These are phyloP conservation scores for Salmo trutta DNA, from an alignment of 2,797 vertebrate species.

Conservation along the genomic window DNA sequence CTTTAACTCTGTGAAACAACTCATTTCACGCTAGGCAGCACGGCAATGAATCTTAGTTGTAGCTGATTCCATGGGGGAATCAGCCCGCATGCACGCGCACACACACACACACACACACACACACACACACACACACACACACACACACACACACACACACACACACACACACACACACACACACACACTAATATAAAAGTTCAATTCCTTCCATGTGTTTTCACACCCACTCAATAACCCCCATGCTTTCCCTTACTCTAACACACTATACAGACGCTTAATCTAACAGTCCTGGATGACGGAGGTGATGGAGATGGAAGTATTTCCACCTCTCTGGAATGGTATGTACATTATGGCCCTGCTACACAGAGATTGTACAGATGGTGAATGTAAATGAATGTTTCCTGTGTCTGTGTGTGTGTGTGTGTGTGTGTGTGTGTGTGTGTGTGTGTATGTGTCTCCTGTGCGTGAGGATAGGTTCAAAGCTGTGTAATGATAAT, in stretches of 20 bases:
- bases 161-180: neutral
- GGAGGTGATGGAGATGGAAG: no score
- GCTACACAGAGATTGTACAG: neutral
- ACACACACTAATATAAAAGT: no score
- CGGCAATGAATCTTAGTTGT: neutral
- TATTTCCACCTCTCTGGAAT: neutral
- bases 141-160: neutral
- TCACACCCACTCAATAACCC: no score
- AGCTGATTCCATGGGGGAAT: neutral
- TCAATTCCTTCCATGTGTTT: no score
- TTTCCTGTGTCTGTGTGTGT: neutral
- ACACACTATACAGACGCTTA: no score
- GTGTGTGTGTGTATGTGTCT: neutral
- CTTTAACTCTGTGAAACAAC: constrained; percentile 10
- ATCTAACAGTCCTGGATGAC: no score
- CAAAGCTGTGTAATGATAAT: constrained; percentile 26
- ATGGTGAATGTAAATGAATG: neutral
- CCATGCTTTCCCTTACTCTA: no score
- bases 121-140: no score
- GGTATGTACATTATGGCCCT: neutral
- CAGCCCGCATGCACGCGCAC: no score
- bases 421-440: neutral
- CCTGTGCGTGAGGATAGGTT: constrained; percentile 14
- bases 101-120: no score
- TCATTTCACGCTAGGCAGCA: constrained; percentile 1